phyloP scores from a whole-genome alignment of 2,888 invertebrate species.

The Mimas tiliae region DNA sequence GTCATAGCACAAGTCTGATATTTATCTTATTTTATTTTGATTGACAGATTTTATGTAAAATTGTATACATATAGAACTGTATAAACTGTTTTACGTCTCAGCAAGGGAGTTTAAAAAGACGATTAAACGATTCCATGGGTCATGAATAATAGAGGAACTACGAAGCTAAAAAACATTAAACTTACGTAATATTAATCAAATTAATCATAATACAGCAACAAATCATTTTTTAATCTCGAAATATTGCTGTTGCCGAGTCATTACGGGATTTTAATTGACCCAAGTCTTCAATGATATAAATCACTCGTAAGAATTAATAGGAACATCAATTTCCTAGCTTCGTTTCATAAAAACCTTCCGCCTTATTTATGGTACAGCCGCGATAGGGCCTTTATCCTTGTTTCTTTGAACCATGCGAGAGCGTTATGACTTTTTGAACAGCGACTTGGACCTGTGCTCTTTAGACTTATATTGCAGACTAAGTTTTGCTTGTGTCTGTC shows the following conservation, averaged over 20 bases:
- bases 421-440: neutral
- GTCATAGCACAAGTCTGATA: too few species aligned
- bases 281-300: constrained; percentile 47
- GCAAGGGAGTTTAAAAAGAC: too few species aligned
- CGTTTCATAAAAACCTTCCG: constrained; percentile 48
- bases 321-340: constrained; percentile 54
- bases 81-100: too few species aligned
- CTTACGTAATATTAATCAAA: neutral
- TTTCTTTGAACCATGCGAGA: constrained; percentile 29
- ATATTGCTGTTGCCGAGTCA: constrained; percentile 13
- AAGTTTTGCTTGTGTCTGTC: too few species aligned
- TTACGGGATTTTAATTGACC: constrained; percentile 49
- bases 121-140: too few species aligned
- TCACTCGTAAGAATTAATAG: constrained; percentile 49
- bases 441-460: neutral
- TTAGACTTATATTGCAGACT: neutral
- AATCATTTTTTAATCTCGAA: constrained; percentile 6
- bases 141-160: neutral
- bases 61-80: too few species aligned
- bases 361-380: constrained; percentile 47
- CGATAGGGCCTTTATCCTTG: constrained; percentile 42
- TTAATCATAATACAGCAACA: neutral
- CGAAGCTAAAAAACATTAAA: neutral
- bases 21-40: too few species aligned
- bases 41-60: too few species aligned